These are phyloP conservation scores for Epsilonema sp. DNA, from an alignment of 2,888 invertebrate genomes.

Conservation along the genomic window DNA sequence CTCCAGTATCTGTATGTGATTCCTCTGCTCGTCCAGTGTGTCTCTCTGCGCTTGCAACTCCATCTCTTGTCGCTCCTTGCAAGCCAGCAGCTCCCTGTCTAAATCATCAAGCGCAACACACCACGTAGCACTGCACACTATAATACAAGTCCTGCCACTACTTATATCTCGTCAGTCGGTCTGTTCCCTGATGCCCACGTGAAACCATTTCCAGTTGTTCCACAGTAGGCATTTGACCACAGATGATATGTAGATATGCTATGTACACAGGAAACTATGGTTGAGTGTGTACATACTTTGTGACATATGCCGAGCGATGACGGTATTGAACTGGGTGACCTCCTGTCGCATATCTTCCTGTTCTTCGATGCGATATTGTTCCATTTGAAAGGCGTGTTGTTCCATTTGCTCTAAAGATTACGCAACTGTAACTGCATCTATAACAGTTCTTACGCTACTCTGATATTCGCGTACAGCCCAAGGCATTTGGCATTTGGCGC, in stretches of 20 bases:
- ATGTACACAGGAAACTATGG: too few relatives aligned
- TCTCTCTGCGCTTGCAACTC: conserved; percentile 70
- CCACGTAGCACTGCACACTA: too few relatives aligned
- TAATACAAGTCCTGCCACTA: too few relatives aligned
- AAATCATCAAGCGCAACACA: conserved; percentile 5
- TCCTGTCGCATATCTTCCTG: conserved; percentile 20
- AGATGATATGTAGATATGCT: too few relatives aligned
- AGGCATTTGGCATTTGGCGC: too few relatives aligned
- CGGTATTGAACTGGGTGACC: conserved; percentile 11
- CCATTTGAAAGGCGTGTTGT: not conserved
- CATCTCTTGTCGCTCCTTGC: conserved; percentile 75
- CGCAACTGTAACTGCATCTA: too few relatives aligned
- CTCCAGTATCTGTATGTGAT: conserved; percentile 75
- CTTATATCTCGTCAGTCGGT: too few relatives aligned
- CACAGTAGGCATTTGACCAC: too few relatives aligned
- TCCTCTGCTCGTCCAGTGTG: conserved; percentile 70
- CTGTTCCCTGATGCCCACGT: too few relatives aligned
- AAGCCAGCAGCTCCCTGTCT: conserved; percentile 69
- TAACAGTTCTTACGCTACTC: too few relatives aligned
- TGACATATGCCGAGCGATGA: conserved; percentile 47
- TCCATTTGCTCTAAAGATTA: conserved; percentile 1
- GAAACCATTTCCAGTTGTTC: too few relatives aligned
- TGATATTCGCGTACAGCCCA: too few relatives aligned
- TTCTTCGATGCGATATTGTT: not conserved
- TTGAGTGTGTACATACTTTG: conserved; percentile 52